A percentile compares a stretch with the other conserved stretches of the same genome.
phyloP scores from a whole-genome alignment of 2,113 vertebrate genomes.

The Rostratula benghalensis region DNA sequence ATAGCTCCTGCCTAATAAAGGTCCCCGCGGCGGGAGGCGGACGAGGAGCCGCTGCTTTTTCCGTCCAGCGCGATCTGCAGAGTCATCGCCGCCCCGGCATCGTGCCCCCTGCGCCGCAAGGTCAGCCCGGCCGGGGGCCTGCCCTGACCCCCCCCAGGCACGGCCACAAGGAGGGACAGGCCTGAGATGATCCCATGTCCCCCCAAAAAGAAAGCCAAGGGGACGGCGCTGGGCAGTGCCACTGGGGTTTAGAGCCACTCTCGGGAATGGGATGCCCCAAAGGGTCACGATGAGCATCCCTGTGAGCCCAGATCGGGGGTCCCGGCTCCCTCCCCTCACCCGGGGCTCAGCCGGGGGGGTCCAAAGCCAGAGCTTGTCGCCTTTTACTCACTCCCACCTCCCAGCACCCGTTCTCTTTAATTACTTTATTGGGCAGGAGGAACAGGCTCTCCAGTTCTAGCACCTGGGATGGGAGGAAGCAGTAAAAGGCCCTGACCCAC shows the following conservation, averaged over 20 bases:
- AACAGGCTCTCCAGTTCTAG: constrained; percentile 23
- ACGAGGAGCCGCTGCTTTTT: background rate
- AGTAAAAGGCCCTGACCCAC: constrained; percentile 64
- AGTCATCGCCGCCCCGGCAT: background rate
- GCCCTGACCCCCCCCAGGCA: too few relatives aligned
- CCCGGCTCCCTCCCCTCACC: background rate
- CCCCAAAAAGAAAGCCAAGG: background rate
- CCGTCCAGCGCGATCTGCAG: fast-evolving
- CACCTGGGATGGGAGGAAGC: constrained; percentile 68
- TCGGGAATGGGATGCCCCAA: fast-evolving
- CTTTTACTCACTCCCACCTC: constrained; percentile 26
- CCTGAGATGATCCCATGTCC: background rate
- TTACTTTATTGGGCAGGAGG: constrained; percentile 69
- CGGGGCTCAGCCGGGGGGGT: fast-evolving
- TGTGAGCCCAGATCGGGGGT: background rate
- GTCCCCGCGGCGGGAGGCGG: background rate
- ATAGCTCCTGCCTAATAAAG: constrained; percentile 18
- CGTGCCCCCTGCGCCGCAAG: background rate
- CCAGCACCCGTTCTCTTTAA: constrained; percentile 53
- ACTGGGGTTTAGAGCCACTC: fast-evolving
- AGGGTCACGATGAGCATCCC: fast-evolving
- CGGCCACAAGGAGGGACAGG: background rate
- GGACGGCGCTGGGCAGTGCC: fast-evolving
- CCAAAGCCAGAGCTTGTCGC: constrained; percentile 20
- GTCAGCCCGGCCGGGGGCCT: background rate